Percentiles rank a stretch among this genome's conserved stretches.
Conservation (phyloP, 2,888 invertebrate species). For the Anaspis maculata region DNA sequence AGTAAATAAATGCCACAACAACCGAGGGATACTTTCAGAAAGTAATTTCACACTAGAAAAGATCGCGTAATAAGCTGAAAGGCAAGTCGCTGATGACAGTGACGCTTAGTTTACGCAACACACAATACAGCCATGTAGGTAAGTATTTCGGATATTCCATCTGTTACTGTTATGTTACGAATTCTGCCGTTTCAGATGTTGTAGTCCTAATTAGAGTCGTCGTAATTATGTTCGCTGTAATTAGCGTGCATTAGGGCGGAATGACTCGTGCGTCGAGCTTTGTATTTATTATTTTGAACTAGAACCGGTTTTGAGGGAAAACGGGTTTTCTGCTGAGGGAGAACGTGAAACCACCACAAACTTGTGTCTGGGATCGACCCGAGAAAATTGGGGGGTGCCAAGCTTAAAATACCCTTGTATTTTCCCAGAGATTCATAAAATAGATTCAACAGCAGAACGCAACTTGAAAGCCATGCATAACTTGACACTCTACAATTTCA, state of each 20-base stretch:
- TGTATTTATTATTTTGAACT: conserved; percentile 7
- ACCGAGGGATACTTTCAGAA: conserved; percentile 16
- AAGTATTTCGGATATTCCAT: conserved; percentile 4
- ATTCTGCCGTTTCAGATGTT: conserved; percentile 24
- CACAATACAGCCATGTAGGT: conserved; percentile 4
- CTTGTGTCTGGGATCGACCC: no score
- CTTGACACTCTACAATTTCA: no score
- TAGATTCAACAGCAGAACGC: no score
- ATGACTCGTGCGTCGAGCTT: conserved; percentile 12
- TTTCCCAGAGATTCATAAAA: no score
- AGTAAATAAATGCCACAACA: conserved; percentile 4
- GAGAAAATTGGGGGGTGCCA: no score
- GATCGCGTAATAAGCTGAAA: conserved; percentile 19
- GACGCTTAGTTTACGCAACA: conserved; percentile 11
- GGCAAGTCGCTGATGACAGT: conserved; percentile 14
- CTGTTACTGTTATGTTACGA: conserved; percentile 22
- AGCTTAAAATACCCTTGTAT: no score
- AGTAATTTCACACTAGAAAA: conserved; percentile 26
- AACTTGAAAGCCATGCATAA: no score
- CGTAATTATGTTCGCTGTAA: conserved; percentile 26
- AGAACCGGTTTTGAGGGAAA: no score
- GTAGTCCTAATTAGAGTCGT: conserved; percentile 27
- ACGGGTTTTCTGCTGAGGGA: no score
- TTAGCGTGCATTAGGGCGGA: conserved; percentile 24
- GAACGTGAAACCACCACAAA: no score